Evolutionary conservation across 2,113 vertebrate genomes (phyloP).

Genomic region (Tyto alba): DNA sequence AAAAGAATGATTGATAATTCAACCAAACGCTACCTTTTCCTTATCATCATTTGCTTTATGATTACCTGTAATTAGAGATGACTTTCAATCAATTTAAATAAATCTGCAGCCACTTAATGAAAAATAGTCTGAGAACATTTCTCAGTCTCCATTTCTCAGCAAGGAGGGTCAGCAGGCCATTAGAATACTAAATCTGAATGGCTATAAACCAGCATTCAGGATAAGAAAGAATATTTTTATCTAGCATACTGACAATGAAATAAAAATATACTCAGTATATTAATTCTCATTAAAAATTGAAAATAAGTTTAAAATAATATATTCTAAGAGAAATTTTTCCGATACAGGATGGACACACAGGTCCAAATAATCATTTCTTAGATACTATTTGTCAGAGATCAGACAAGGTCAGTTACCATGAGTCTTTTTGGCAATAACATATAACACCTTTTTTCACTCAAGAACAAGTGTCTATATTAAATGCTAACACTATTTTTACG

Average conservation of each 20-base stretch:
- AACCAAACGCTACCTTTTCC: not conserved
- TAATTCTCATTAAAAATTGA: not conserved
- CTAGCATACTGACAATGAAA: not conserved
- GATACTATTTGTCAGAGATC: not conserved
- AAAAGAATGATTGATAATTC: not conserved
- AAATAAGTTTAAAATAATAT: conserved; percentile 8
- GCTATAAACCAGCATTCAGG: not conserved
- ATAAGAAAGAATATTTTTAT: conserved; percentile 1
- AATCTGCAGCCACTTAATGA: conserved; percentile 17
- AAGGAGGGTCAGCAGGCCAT: not conserved
- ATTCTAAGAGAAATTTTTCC: not conserved
- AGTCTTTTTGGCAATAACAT: not conserved
- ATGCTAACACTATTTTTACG: not conserved
- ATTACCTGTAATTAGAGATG: conserved; percentile 42
- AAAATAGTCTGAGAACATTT: not conserved
- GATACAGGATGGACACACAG: not conserved
- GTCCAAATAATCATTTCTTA: not conserved
- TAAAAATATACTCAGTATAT: not conserved
- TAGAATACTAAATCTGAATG: not conserved
- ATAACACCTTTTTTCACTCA: not conserved
- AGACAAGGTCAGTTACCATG: not conserved
- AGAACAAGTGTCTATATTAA: not conserved
- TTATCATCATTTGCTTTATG: conserved; percentile 16
- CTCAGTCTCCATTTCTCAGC: not conserved
- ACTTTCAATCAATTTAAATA: conserved; percentile 24